Evolutionary conservation across 1,140 invertebrate species (phyloP), one percentile per base, ranked within the genome.

Genomic region (Scaptomyza pallida): DNA sequence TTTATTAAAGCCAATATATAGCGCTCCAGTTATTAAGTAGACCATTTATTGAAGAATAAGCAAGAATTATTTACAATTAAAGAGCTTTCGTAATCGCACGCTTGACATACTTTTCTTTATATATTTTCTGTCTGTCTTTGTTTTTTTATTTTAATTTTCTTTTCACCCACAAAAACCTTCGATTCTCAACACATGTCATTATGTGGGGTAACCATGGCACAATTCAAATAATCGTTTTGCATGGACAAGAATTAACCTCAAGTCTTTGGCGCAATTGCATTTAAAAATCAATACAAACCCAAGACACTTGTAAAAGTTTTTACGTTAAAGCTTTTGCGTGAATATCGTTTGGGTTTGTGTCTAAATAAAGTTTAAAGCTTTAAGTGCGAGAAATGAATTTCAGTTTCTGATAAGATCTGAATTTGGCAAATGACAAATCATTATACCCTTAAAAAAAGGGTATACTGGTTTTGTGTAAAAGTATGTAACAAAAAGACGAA

Each of bases 251-350:
- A 56, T 21, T 35, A 56, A 63, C 62, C 61, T 81, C 13, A n/a
- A n/a, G 30, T 16, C 55, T 30, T 8, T 47, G 33, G 12, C n/a
- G 33, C 10, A 35, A 35, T n/a, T 77, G 75, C 33, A 61, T 52
- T 74, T 12, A 35, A 79, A 78, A 78, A 80, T 79, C 77, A 72
- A 79, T 79, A 76, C 37, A 23, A 70, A 65, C 71, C 60, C 33
- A 12, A 2, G 33, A 37, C n/a, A 37, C 1, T 0, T 5, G n/a
- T n/a, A n/a, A n/a, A n/a, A 37, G 33, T 12, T 37, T 37, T 37
- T n/a, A n/a, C 12, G n/a, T n/a, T 9, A 35, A 40, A 55, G 43
- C 17, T 45, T 23, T n/a, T 55, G 1, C 15, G 5, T 23, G 30
- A 48, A 69, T 63, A 55, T 62, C 50, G 40, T 17, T 52, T 30